Evolutionary conservation across 35 echinoderm and acorn worm genomes (phyloP).

Genomic region (Ophioderma brevispina): DNA sequence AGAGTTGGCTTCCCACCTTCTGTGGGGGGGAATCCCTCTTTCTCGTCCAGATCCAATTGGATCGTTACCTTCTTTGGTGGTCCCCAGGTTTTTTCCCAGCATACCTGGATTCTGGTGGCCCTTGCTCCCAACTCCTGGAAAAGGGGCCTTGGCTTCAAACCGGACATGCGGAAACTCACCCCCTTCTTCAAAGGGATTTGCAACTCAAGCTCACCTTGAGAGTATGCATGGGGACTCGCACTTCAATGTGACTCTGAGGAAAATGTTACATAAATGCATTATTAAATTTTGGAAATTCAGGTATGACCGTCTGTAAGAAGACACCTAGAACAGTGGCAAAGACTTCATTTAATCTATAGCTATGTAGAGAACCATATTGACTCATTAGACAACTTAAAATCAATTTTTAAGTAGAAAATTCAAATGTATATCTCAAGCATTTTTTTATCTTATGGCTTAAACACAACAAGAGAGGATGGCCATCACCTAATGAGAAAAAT

Average conservation of each 20-base stretch:
- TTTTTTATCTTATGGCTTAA: no score
- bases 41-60: slow-evolving; percentile 88
- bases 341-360: no score
- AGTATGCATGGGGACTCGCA: slow-evolving; percentile 81
- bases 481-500: no score
- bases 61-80: slow-evolving; percentile 79
- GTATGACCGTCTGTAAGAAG: no score
- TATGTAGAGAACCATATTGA: no score
- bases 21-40: slow-evolving; percentile 66
- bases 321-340: no score
- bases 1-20: slow-evolving; percentile 47
- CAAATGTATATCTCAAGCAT: no score
- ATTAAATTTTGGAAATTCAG: no score
- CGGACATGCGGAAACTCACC: slow-evolving; percentile 89
- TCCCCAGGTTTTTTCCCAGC: slow-evolving; percentile 54
- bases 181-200: slow-evolving; percentile 80
- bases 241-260: slow-evolving; percentile 78
- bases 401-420: no score
- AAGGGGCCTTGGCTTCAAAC: slow-evolving; percentile 66
- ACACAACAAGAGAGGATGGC: no score
- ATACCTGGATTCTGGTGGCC: slow-evolving; percentile 27
- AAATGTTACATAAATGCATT: no score
- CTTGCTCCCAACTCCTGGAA: slow-evolving; percentile 37
- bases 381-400: no score
- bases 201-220: slow-evolving; percentile 68